Conservation (phyloP, 1,140 invertebrate species). For the Lordiphosa mommai region DNA sequence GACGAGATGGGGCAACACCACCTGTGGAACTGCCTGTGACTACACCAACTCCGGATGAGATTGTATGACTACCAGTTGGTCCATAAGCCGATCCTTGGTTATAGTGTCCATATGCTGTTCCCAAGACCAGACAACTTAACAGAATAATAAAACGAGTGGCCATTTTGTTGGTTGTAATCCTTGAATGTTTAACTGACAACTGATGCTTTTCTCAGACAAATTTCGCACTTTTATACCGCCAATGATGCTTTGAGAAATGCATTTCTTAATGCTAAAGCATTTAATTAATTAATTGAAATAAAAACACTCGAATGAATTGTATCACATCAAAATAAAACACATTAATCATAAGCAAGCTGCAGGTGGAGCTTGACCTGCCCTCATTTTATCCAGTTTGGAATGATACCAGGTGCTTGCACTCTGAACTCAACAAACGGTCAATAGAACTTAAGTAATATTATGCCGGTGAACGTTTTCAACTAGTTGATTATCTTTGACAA, state of each 20-base stretch:
- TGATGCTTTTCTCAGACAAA: not conserved
- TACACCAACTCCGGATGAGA: not conserved
- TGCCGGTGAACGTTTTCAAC: too few relatives aligned
- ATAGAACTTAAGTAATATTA: too few relatives aligned
- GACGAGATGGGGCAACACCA: not conserved
- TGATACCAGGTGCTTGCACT: too few relatives aligned
- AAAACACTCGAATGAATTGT: not conserved
- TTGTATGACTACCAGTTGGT: not conserved
- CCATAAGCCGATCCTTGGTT: not conserved
- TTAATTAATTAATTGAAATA: not conserved
- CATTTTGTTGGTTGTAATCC: not conserved
- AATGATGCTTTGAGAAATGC: too few relatives aligned
- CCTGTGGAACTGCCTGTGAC: not conserved
- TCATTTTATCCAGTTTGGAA: not conserved
- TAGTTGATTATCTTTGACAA: too few relatives aligned
- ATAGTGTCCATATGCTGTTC: not conserved
- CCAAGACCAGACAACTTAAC: not conserved
- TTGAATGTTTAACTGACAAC: slow-evolving; percentile 5
- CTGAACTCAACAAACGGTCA: too few relatives aligned
- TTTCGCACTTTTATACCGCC: not conserved
- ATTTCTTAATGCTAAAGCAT: not conserved
- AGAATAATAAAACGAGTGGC: not conserved
- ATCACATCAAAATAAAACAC: too few relatives aligned
- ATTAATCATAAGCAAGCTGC: too few relatives aligned
- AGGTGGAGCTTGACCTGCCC: not conserved